phyloP scores from a whole-genome alignment of 2,888 invertebrate genomes.

The Drosophila macrospina region DNA sequence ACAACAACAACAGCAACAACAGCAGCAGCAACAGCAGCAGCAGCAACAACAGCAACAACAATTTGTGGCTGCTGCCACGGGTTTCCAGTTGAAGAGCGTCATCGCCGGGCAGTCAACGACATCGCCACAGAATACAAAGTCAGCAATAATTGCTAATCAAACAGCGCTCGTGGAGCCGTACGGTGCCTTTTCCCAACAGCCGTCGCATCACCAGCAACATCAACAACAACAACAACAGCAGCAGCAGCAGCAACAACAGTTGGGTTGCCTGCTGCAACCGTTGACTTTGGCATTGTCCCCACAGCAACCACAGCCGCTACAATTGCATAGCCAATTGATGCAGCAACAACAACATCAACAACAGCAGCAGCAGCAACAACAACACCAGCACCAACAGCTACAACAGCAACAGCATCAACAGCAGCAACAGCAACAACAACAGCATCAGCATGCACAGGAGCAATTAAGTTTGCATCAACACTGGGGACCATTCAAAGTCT shows the following conservation, averaged over 20 bases:
- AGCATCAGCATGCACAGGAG: constrained; percentile 74
- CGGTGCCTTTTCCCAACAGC: constrained; percentile 62
- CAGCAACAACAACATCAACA: constrained; percentile 74
- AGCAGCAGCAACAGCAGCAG: constrained; percentile 78
- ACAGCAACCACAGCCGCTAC: constrained; percentile 78
- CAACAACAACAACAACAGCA: constrained; percentile 69
- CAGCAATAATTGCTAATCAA: constrained; percentile 82
- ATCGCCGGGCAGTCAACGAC: constrained; percentile 76
- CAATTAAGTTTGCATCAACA: constrained; percentile 83
- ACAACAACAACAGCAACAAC: constrained; percentile 70
- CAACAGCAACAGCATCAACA: constrained; percentile 72
- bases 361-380: constrained; percentile 67
- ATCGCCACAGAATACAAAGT: constrained; percentile 80
- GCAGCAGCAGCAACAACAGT: constrained; percentile 61
- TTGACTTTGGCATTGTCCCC: constrained; percentile 81
- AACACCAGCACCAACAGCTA: constrained; percentile 62
- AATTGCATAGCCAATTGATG: constrained; percentile 78
- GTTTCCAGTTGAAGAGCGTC: constrained; percentile 79
- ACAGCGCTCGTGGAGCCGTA: constrained; percentile 69
- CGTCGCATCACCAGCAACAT: constrained; percentile 61
- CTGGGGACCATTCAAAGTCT: constrained; percentile 85
- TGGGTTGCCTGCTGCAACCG: constrained; percentile 72
- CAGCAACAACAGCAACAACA: constrained; percentile 78
- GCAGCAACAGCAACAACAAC: constrained; percentile 71
- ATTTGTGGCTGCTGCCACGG: constrained; percentile 72